These are phyloP conservation scores for Drosophila nannoptera DNA, from an alignment of 1,140 invertebrate genomes.

Conservation along the genomic window DNA sequence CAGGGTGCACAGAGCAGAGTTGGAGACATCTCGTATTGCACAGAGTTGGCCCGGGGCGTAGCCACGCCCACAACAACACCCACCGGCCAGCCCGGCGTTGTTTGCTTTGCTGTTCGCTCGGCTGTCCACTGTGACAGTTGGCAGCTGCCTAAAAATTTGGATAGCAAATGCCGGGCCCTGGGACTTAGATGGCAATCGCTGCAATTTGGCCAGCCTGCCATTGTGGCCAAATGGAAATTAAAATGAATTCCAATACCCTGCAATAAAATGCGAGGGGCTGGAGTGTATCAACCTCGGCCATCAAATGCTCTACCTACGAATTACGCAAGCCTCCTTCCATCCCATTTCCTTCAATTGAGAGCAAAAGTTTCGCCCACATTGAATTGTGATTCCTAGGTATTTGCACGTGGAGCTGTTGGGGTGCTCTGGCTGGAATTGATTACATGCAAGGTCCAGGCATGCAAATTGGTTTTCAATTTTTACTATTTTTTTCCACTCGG, in stretches of 20 bases:
- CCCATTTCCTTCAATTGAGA: not conserved
- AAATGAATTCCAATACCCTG: slow-evolving; percentile 49
- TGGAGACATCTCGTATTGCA: slow-evolving; percentile 20
- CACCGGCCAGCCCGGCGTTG: not conserved
- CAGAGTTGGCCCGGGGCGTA: slow-evolving; percentile 48
- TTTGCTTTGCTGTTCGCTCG: slow-evolving; percentile 16
- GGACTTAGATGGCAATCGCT: slow-evolving; percentile 67
- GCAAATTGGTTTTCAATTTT: slow-evolving; percentile 29
- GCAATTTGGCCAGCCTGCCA: slow-evolving; percentile 60
- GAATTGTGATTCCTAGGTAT: not conserved
- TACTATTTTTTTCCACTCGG: not conserved
- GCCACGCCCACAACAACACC: slow-evolving; percentile 11
- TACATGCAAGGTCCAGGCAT: slow-evolving; percentile 18
- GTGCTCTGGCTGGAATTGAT: slow-evolving; percentile 1
- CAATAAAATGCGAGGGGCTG: not conserved
- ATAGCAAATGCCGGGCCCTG: slow-evolving; percentile 53
- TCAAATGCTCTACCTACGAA: too few species aligned
- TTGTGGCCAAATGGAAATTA: slow-evolving; percentile 71
- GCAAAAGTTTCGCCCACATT: too few species aligned
- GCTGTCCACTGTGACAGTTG: slow-evolving; percentile 65
- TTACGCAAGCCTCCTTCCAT: too few species aligned
- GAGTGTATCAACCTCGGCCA: too few species aligned
- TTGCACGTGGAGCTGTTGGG: not conserved
- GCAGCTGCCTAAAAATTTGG: slow-evolving; percentile 71
- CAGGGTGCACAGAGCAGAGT: not conserved